Conservation (phyloP, 2,888 invertebrate genomes). For the Hymenopus coronatus region DNA sequence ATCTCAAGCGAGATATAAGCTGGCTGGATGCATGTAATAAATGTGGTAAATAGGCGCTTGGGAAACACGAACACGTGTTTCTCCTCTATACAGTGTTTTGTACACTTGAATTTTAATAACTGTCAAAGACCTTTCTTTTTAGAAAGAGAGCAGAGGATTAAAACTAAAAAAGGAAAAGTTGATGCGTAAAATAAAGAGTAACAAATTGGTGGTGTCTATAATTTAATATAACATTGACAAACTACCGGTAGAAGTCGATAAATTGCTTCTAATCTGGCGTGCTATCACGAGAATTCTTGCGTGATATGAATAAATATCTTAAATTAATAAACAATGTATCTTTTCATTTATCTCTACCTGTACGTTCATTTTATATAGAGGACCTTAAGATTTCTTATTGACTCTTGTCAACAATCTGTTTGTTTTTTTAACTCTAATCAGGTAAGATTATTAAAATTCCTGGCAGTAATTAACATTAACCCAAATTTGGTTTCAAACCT, state of each 20-base stretch:
- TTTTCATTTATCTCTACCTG: not conserved
- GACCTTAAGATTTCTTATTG: no score
- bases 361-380: not conserved
- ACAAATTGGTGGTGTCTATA: not conserved
- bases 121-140: not conserved
- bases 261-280: not conserved
- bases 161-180: not conserved
- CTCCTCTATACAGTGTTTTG: not conserved
- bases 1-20: not conserved
- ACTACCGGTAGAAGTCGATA: not conserved
- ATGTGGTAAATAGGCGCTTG: not conserved
- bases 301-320: not conserved
- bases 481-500: no score
- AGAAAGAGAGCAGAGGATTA: not conserved
- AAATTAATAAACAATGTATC: not conserved
- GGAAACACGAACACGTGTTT: not conserved
- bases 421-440: no score
- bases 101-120: not conserved
- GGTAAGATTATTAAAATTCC: no score
- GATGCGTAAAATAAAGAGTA: not conserved
- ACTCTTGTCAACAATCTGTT: no score
- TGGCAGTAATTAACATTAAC: no score
- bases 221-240: slow-evolving; percentile 4
- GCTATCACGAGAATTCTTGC: not conserved
- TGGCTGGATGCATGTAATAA: not conserved